Evolutionary conservation across 1,140 invertebrate genomes (phyloP).

Genomic region (Drosophila santomea): DNA sequence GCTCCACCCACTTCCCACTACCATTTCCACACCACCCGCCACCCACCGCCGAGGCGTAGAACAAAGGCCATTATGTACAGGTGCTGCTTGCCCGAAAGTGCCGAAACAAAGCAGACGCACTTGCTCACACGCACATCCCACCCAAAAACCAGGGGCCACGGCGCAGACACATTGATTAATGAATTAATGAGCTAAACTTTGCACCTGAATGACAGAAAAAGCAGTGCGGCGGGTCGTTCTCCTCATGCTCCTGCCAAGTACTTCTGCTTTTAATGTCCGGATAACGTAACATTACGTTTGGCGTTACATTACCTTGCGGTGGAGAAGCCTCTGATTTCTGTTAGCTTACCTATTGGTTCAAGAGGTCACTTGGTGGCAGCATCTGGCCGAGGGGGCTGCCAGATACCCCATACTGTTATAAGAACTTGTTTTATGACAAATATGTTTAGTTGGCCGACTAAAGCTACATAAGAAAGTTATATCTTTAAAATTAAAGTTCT

Average conservation of each 20-base stretch:
- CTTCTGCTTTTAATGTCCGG: constrained; percentile 65
- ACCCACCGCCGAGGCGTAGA: constrained; percentile 71
- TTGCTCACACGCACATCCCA: constrained; percentile 42
- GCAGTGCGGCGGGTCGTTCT: constrained; percentile 39
- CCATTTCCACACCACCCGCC: neutral
- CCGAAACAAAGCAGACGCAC: constrained; percentile 80
- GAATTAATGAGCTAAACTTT: constrained; percentile 84
- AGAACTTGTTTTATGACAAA: no score
- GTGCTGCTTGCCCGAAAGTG: constrained; percentile 80
- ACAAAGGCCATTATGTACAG: constrained; percentile 83
- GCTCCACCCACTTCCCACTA: constrained; percentile 9
- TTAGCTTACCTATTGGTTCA: constrained; percentile 75
- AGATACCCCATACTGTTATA: neutral
- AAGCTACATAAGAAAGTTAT: no score
- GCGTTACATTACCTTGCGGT: constrained; percentile 35
- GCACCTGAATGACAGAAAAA: constrained; percentile 81
- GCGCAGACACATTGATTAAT: constrained; percentile 82
- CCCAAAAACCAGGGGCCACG: constrained; percentile 7
- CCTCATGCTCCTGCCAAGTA: constrained; percentile 17
- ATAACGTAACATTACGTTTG: constrained; percentile 42
- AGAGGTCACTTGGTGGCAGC: constrained; percentile 66
- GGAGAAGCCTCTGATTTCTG: constrained; percentile 63
- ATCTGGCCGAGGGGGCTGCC: neutral
- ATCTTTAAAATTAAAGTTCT: no score
- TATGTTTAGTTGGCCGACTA: no score